Evolutionary conservation across 1,140 invertebrate genomes (phyloP).

Genomic region (Paraescarpia echinospica): DNA sequence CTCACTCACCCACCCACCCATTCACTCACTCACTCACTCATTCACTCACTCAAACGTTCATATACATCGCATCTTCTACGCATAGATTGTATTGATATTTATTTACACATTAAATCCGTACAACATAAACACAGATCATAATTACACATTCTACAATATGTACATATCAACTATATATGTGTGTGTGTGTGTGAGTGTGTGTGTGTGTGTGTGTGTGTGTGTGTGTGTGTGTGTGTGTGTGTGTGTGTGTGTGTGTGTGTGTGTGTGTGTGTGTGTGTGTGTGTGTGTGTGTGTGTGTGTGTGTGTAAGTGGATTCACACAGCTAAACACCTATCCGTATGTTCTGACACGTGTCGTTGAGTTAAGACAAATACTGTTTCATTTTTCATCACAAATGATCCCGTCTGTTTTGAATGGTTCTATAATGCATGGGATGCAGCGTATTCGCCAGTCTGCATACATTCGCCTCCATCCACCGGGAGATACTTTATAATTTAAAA

Average conservation of each 20-base stretch:
- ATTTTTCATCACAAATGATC: neutral
- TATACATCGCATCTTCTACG: neutral
- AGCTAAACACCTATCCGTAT: neutral
- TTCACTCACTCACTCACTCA: neutral
- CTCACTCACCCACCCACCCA: neutral
- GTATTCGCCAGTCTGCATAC: neutral
- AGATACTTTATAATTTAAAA: neutral
- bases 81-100: neutral
- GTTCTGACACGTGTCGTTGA: neutral
- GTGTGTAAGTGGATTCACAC: neutral
- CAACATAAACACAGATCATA: neutral
- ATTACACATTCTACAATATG: neutral
- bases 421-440: neutral
- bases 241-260: no score
- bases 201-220: no score
- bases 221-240: no score
- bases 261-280: no score
- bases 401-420: neutral
- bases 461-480: neutral
- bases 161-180: slow-evolving; percentile 5
- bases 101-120: slow-evolving; percentile 13
- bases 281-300: no score
- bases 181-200: no score
- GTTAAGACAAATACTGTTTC: neutral
- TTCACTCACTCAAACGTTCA: neutral